Evolutionary conservation across 2,113 vertebrate species (phyloP), one percentile per base, ranked within the genome.

Genomic region (Tetraodon nigroviridis): DNA sequence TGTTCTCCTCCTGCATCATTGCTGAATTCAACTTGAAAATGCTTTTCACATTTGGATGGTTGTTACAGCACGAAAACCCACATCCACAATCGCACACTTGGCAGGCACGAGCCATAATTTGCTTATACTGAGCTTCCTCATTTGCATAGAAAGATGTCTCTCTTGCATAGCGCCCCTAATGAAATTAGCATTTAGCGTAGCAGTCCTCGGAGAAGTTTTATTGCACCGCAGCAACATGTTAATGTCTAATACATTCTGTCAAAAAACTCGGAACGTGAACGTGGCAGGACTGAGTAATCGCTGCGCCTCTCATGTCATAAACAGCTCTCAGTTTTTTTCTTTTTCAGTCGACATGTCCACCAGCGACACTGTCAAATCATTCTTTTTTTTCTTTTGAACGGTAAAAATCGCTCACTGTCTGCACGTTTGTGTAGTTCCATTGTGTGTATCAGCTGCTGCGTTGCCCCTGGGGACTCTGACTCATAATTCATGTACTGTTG

Each of bases 91-190:
- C 73, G 70, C 71, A 78, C 77, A 78, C 76, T 77, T 80, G 80
- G 83, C 81, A 80, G 75, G 55, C 69, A 50, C 51, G 3, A 48
- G 59, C 58, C 64, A 64, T 82, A 72, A 84, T 83, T 83, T 76
- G 81, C 83, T 83, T 70, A 75, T 47, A 64, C 84, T 48, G 49
- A 73, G 51, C 68, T 17, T 17, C 78, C 62, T 74, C 73, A 81
- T 88, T 86, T 86, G 73, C 80, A 88, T 85, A 83, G 83, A 86
- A 78, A 86, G 79, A 82, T 67, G 78, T 83, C 83, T 86, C 76
- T 58, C 71, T 75, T 71, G 79, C 82, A 72, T 56, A 66, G 66
- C 68, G n/a, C 72, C 70, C 63, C 56, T 83, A 81, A 85, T 84
- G 84, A 81, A 86, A 86, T 88, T 84, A 85, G 78, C 69, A 83